Conservation (phyloP, 2,113 vertebrate genomes). For the Anser cygnoides region DNA sequence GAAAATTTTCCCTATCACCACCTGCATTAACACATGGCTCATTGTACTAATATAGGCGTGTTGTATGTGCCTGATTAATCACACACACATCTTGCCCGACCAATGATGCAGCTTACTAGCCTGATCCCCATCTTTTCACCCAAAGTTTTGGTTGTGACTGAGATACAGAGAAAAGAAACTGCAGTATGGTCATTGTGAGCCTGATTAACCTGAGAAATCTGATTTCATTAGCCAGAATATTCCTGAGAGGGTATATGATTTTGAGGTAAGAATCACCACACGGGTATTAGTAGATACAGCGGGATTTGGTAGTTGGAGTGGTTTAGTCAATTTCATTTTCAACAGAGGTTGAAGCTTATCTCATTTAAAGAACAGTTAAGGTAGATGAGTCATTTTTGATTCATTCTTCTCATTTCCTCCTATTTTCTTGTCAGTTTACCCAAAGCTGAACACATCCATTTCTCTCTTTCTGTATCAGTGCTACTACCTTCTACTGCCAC, state of each 20-base stretch:
- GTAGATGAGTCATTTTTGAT: slow-evolving; percentile 20
- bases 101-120: background rate
- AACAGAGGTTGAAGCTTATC: background rate
- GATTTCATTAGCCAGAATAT: background rate
- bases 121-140: background rate
- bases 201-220: background rate
- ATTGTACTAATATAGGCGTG: background rate
- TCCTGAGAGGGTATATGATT: background rate
- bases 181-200: background rate
- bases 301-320: background rate
- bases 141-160: background rate
- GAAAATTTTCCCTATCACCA: background rate
- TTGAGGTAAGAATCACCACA: background rate
- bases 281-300: background rate
- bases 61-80: background rate
- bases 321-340: background rate
- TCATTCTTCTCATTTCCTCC: background rate
- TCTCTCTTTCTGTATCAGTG: background rate
- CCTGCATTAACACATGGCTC: rapidly evolving
- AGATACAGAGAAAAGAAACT: background rate
- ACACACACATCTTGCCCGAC: background rate
- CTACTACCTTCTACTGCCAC: background rate
- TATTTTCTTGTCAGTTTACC: background rate
- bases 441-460: background rate
- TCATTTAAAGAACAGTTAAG: background rate